phyloP scores from a whole-genome alignment of 2,113 vertebrate species.

The Hydropotes inermis region DNA sequence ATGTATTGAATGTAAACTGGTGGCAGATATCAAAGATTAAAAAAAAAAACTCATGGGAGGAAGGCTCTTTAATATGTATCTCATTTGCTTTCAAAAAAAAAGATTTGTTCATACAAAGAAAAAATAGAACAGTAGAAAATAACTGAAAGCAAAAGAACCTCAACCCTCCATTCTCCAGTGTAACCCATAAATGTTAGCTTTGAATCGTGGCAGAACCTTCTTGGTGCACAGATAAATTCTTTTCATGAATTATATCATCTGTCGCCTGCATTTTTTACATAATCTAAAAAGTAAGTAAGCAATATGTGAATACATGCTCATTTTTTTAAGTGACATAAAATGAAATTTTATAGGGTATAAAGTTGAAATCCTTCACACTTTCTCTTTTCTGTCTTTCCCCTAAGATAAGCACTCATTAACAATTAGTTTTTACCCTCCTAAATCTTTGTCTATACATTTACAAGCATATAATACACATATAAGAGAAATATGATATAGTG shows the following conservation, averaged over 20 bases:
- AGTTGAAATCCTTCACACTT: background rate
- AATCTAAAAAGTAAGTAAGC: background rate
- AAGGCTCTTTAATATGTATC: background rate
- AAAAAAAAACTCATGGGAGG: background rate
- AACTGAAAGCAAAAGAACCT: background rate
- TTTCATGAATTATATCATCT: background rate
- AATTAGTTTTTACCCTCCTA: background rate
- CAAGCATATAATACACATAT: background rate
- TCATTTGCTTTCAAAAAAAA: background rate
- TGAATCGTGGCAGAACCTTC: background rate
- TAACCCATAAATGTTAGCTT: background rate
- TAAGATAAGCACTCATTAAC: background rate
- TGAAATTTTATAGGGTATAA: background rate
- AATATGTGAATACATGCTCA: background rate
- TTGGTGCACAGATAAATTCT: background rate
- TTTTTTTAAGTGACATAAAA: background rate
- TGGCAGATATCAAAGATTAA: background rate
- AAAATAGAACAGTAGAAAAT: slow-evolving; percentile 6
- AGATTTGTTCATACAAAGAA: background rate
- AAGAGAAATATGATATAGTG: background rate
- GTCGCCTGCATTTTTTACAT: background rate
- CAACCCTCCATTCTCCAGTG: background rate
- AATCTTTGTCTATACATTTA: background rate
- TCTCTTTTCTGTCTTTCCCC: background rate
- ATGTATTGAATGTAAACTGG: background rate